Conservation (phyloP, 1,140 invertebrate genomes). For the Tribolium madens region DNA sequence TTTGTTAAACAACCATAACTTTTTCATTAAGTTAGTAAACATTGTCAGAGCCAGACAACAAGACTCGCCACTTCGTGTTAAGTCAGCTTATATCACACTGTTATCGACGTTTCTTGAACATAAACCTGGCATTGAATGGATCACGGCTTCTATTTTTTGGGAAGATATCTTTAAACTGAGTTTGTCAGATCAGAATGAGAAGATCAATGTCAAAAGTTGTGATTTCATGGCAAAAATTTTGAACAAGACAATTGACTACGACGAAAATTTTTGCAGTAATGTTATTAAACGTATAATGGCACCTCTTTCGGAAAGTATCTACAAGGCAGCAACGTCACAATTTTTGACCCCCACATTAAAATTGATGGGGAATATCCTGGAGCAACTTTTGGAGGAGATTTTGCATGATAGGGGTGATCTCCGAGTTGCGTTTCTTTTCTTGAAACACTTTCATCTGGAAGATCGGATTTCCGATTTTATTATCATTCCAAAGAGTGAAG, state of each 20-base stretch:
- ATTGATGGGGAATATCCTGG: constrained; percentile 65
- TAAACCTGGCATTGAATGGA: constrained; percentile 69
- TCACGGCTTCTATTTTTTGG: constrained; percentile 70
- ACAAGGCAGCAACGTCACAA: constrained; percentile 65
- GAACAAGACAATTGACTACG: constrained; percentile 39
- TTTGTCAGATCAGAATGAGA: constrained; percentile 72
- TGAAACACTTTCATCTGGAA: constrained; percentile 41
- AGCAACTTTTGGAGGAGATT: constrained; percentile 58
- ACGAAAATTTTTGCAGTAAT: constrained; percentile 44
- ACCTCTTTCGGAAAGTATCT: constrained; percentile 36
- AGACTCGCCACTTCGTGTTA: constrained; percentile 58
- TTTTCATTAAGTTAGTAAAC: constrained; percentile 64
- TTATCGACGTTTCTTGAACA: constrained; percentile 69
- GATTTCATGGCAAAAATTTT: constrained; percentile 70
- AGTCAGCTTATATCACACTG: constrained; percentile 70
- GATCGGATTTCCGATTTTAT: constrained; percentile 47
- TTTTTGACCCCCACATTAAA: constrained; percentile 69
- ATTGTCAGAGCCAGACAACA: constrained; percentile 57
- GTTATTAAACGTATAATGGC: constrained; percentile 41
- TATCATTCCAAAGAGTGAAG: constrained; percentile 46
- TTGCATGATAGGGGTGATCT: constrained; percentile 18
- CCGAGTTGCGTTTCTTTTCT: constrained; percentile 46
- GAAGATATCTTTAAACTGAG: constrained; percentile 69
- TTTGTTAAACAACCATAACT: constrained; percentile 60
- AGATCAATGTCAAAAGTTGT: constrained; percentile 71